Base-by-base conservation (phyloP, 1,140 invertebrate species). In the Scaptomyza hsui region DNA sequence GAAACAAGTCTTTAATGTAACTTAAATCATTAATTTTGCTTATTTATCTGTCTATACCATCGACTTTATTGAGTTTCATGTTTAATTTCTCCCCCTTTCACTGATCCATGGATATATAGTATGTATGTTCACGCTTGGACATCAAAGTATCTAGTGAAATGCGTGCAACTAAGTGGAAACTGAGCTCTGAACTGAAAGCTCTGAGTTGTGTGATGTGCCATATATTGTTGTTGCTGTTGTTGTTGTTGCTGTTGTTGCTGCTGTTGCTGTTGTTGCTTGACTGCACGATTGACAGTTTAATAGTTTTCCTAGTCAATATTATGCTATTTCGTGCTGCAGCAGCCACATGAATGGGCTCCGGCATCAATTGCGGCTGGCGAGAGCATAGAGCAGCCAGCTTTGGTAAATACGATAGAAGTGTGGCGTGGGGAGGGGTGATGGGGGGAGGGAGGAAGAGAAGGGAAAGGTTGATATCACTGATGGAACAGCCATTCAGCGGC, bases 261-360 rank as follows among this genome's bases (percentile, higher is more conserved):
- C 32, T 49, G 42, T 6, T 37, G 45, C 13, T 44, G 39, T 24
- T 16, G 24, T 9, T 10, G 48, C 49, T 21, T 32, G 55, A 52
- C 62, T 42, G 52, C 44, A 47, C 76, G 81, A 86, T 80, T 85
- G 81, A 86, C 81, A 85, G 77, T 69, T 86, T 85, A 85, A 85
- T 86, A 85, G 81, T 80, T 85, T 85, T 68, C 64, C 64, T 68
- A 77, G 80, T 77, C 80, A 85, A 85, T 85, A 85, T 85, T 76
- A 79, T 85, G 75, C 63, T 60, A 79, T 67, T 85, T 60, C 68
- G 78, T 79, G 80, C 60, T 63, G 80, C 75, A 69, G 48, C 75
- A 69, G 48, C 75, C 80, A 45, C 68, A 63, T 57, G 44, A 61
- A 51, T 67, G 52, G 35, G 53, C 35, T 29, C 49, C 29, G 53